Evolutionary conservation across 2,797 vertebrate genomes (phyloP), one percentile per base, ranked within the genome.

Genomic region (Esox masquinongy): DNA sequence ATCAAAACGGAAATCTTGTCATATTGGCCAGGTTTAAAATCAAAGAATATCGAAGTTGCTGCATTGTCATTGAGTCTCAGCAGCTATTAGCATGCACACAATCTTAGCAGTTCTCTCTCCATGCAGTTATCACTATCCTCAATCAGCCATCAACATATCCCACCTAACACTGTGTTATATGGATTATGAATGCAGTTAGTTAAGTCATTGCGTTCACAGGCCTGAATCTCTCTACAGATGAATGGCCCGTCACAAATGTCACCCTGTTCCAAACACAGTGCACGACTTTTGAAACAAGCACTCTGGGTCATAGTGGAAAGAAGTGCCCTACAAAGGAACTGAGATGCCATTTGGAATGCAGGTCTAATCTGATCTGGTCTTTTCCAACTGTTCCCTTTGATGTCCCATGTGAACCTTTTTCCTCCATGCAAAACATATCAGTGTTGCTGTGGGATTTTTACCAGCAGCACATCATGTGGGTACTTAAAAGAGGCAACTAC

Each of bases 351-450:
- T 56, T 56, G 77, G 72, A 70, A 63, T 84, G 82, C 79, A 72
- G 80, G 74, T 88, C 83, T 88, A 80, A 90, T 91, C 91, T 85
- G 86, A 87, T 56, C n/a, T 89, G 81, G 85, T 85, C 82, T 87
- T 82, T 82, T 87, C 80, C 80, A 79, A 87, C 83, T 83, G 50
- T 15, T 16, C 61, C 72, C 88, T 87, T 85, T 89, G 86, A 89
- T 87, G 87, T 80, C 68, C 74, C 47, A 43, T 43, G 75, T 50
- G 77, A 77, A 72, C 80, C 79, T 72, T 80, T 84, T 81, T 72
- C 74, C 56, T 79, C 64, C 69, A 9, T 6, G 68, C 77, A 85
- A 71, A 83, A 69, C 77, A 63, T 47, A 29, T 47, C 39, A 77
- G 71, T 50, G 63, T 77, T 24, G 39, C 66, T 34, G 63, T 15